These are phyloP conservation scores for Lepilemur septentrionalis DNA, from an alignment of 2,797 vertebrate species.

Conservation along the genomic window DNA sequence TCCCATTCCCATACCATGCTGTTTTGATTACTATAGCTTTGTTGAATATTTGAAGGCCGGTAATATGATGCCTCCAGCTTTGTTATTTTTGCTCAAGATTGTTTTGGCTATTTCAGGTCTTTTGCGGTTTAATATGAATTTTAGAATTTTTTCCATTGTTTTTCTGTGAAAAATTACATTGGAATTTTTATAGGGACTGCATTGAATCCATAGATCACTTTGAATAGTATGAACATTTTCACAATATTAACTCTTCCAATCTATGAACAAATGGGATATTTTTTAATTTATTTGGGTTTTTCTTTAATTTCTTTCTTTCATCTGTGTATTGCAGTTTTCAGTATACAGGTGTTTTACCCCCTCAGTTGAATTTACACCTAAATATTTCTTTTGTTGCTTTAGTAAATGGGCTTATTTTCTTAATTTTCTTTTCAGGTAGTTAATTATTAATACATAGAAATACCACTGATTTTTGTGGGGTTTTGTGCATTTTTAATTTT, in stretches of 20 bases:
- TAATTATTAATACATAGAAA: not conserved
- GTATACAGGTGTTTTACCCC: not conserved
- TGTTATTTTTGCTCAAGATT: not conserved
- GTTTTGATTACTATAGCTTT: not conserved
- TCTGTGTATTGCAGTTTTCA: not conserved
- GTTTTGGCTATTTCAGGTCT: too few relatives aligned
- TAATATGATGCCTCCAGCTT: not conserved
- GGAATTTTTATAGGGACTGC: too few relatives aligned
- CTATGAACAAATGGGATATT: not conserved
- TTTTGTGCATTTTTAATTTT: too few relatives aligned
- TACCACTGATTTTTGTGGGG: not conserved
- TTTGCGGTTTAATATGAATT: too few relatives aligned
- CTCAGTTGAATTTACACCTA: not conserved
- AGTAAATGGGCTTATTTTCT: not conserved
- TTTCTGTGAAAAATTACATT: too few relatives aligned
- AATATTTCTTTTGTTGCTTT: not conserved
- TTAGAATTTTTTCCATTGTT: too few relatives aligned
- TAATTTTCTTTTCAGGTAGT: not conserved
- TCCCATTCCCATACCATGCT: not conserved
- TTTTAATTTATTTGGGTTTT: not conserved
- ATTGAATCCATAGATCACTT: too few relatives aligned
- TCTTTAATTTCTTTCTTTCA: not conserved
- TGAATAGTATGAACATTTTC: not conserved
- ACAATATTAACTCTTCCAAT: not conserved
- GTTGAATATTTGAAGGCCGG: not conserved